Conservation (phyloP, 2,797 vertebrate genomes). For the Coregonus ussuriensis region DNA sequence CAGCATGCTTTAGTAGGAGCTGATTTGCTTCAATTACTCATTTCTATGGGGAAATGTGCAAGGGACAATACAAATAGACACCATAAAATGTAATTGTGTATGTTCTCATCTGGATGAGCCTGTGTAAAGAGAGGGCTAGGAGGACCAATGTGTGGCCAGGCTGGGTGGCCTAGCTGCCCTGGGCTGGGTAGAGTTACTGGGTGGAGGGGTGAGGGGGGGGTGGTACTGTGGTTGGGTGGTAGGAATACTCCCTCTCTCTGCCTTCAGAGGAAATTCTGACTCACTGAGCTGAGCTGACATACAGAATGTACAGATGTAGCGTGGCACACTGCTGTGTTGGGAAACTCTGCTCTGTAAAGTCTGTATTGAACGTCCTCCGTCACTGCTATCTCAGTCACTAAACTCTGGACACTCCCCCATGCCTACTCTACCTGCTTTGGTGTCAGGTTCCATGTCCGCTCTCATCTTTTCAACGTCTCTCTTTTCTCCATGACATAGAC, state of each 20-base stretch:
- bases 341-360: neutral
- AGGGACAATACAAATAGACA: neutral
- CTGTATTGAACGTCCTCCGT: neutral
- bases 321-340: neutral
- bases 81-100: neutral
- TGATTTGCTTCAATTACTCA: neutral
- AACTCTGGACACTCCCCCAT: neutral
- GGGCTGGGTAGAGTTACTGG: neutral
- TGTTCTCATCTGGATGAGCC: neutral
- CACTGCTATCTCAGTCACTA: neutral
- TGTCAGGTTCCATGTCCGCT: neutral
- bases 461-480: neutral
- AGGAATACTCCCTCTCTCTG: no score
- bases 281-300: neutral
- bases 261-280: neutral
- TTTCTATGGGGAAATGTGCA: neutral
- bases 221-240: neutral
- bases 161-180: neutral
- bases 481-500: neutral
- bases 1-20: neutral
- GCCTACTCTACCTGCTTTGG: neutral
- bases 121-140: neutral
- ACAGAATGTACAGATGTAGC: neutral
- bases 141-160: neutral
- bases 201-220: neutral